A percentile compares a stretch with the other conserved stretches of the same genome.
Conservation (phyloP, 2,888 invertebrate genomes). For the Copidosoma aretas region DNA sequence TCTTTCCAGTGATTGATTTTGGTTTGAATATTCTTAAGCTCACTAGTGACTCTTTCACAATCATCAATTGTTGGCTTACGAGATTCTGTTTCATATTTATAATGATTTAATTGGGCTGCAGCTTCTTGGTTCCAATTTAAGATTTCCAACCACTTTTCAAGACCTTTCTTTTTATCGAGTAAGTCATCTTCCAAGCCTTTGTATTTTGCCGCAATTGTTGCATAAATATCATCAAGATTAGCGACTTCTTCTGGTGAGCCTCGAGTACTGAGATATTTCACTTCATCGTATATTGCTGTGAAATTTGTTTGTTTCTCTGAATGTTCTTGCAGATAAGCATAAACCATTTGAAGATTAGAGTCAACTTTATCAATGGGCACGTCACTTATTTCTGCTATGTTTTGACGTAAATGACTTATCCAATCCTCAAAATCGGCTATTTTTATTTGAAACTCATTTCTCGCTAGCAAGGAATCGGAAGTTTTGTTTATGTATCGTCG, state of each 20-base stretch:
- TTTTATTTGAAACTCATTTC: conserved; percentile 84
- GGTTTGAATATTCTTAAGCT: conserved; percentile 73
- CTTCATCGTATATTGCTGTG: conserved; percentile 80
- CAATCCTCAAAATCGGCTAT: conserved; percentile 80
- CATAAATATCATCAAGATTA: conserved; percentile 77
- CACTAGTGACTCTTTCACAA: conserved; percentile 72
- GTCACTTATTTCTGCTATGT: conserved; percentile 79
- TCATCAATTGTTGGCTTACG: conserved; percentile 76
- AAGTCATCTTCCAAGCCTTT: conserved; percentile 78
- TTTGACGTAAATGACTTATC: conserved; percentile 76
- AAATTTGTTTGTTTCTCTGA: conserved; percentile 82
- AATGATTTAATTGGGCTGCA: conserved; percentile 78
- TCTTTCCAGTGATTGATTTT: conserved; percentile 77
- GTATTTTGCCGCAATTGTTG: conserved; percentile 77
- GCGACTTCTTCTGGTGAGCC: conserved; percentile 79
- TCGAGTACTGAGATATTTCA: conserved; percentile 76
- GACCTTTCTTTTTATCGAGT: conserved; percentile 74
- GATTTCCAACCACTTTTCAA: conserved; percentile 85
- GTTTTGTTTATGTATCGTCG: conserved; percentile 79
- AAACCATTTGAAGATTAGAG: conserved; percentile 77
- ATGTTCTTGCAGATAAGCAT: conserved; percentile 83
- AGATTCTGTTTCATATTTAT: conserved; percentile 80
- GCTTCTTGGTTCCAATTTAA: conserved; percentile 83
- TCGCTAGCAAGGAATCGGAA: conserved; percentile 80
- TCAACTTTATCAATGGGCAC: conserved; percentile 84